Evolutionary conservation across 2,113 vertebrate genomes (phyloP).

Genomic region (Lamprotornis superbus): DNA sequence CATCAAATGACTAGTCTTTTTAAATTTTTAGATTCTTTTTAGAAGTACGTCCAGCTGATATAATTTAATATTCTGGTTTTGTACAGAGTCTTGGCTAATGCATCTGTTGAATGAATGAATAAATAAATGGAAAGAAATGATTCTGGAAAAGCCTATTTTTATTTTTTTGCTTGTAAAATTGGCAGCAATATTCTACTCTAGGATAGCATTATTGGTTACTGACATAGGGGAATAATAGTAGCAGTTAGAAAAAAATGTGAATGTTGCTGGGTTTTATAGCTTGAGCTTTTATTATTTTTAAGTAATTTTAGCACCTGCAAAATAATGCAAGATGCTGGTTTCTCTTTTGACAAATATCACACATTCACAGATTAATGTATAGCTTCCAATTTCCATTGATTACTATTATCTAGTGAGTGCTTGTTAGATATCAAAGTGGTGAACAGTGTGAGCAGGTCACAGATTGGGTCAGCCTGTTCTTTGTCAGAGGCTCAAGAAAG

Average conservation of each 20-base stretch:
- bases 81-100: constrained; percentile 34
- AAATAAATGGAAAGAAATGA: constrained; percentile 59
- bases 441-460: background rate
- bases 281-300: background rate
- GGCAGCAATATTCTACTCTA: constrained; percentile 22
- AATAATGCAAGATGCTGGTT: background rate
- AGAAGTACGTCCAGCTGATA: constrained; percentile 37
- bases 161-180: constrained; percentile 43
- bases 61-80: constrained; percentile 51
- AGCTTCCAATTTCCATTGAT: background rate
- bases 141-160: constrained; percentile 46
- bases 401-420: background rate
- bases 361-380: background rate
- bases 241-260: background rate
- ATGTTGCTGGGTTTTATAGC: background rate
- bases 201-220: background rate
- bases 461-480: background rate
- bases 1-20: background rate
- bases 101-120: constrained; percentile 56
- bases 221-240: constrained; percentile 7
- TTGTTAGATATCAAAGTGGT: background rate
- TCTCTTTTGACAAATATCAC: background rate
- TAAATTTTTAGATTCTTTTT: constrained; percentile 19
- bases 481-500: background rate
- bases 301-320: background rate